Evolutionary conservation across 2,888 invertebrate genomes (phyloP).

Genomic region (Carcina quercana): DNA sequence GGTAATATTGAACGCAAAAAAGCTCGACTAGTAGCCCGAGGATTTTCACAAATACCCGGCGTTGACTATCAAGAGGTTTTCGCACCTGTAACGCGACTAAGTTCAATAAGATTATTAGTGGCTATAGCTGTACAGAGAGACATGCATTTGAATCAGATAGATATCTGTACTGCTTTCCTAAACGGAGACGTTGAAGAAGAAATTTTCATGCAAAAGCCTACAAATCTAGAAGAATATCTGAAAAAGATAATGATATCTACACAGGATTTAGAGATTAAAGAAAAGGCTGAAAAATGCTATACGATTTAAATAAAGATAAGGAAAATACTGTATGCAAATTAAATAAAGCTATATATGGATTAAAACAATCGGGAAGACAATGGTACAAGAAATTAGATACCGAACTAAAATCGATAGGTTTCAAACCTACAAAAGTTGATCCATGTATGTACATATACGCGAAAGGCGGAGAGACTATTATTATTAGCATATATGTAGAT

Average conservation of each 20-base stretch:
- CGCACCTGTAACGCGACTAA: conserved; percentile 2
- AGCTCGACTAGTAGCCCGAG: not conserved
- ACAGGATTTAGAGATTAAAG: not conserved
- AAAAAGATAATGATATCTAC: not conserved
- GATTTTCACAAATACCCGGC: conserved; percentile 1
- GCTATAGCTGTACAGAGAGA: not conserved
- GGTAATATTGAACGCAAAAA: not conserved
- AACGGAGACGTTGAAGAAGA: conserved; percentile 1
- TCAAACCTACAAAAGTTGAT: not conserved
- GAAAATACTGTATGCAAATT: not conserved
- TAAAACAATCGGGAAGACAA: not conserved
- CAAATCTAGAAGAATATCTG: not conserved
- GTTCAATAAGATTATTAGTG: not conserved
- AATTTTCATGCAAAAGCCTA: conserved; percentile 1
- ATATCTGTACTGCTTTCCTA: conserved; percentile 3
- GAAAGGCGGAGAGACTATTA: not conserved
- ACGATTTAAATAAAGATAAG: not conserved
- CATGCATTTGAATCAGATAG: not conserved
- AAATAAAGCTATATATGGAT: not conserved
- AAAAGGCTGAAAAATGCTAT: not conserved
- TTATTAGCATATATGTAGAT: not conserved
- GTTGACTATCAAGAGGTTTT: conserved; percentile 3
- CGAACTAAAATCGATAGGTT: not conserved
- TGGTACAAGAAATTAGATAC: not conserved
- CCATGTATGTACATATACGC: conserved; percentile 2